Evolutionary conservation across 2,888 invertebrate genomes (phyloP), one percentile per base, ranked within the genome.

Genomic region (Bedellia somnulentella): DNA sequence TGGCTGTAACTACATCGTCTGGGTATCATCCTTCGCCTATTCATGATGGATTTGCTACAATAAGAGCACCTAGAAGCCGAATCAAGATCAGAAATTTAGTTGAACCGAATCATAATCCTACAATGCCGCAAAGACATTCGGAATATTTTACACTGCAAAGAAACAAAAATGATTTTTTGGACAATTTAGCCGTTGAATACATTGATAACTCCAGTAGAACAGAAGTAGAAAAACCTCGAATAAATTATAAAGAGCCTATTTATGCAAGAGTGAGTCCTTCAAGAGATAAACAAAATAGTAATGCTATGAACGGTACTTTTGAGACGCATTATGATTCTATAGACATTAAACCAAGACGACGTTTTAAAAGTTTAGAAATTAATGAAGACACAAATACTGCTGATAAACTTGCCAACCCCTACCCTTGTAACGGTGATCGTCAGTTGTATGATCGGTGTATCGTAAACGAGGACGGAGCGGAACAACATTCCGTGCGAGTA

Each of bases 11-110:
- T 11, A 70, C 71, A 32, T 67, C 75, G 16, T 51, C 61, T 31
- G 62, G 62, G 29, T 73, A 61, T 48, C 67, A 71, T 47, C 70
- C 70, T 31, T 64, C 81, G 31, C 83, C 86, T 34, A 83, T 91
- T 30, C 86, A 89, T 60, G 91, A 92, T 61, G 91, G 91, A 32
- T 92, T 89, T 63, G 91, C 91, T 30, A 92, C 91, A n/a, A 88
- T 92, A 43, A 78, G 89, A 35, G 80, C 86, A 9, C 82, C 75
- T 18, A 63, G 77, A 44, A 76, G 75, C 45, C 54, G 71, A 40
- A 70, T 73, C 39, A 76, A 76, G 44, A 70, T 75, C 45, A 67
- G 71, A 42, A 70, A 61, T 47, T 46, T 71, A 47, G 62, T 70
- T 37, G 70, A 71, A 50, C 67, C 70, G 54, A 71, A 52, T 45